Evolutionary conservation across 2,888 invertebrate genomes (phyloP), one percentile per base, ranked within the genome.

Genomic region (Drosophila demipolita): DNA sequence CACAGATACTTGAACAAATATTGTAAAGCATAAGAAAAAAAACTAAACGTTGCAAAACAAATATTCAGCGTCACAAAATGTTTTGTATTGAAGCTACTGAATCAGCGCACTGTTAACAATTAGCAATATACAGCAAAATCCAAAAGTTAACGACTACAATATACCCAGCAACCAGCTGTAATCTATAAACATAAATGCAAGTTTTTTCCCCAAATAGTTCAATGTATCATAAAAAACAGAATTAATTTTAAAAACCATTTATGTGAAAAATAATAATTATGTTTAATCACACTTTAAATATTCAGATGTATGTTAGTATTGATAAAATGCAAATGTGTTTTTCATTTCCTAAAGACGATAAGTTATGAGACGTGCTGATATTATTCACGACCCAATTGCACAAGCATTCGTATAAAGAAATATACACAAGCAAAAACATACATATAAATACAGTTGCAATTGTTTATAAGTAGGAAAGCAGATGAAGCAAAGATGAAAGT

Each of bases 31-130:
- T 23, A 15, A 15, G 20, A 45, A 23, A 45, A 42, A 45, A 45
- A 23, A 20, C 3, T 23, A 15, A 54, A 42, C 53, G 73, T 68
- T 68, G 63, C 29, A 63, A 59, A 64, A 50, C 58, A 40, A 64
- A 57, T 62, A 23, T 66, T 66, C 36, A 74, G 87, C 88, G 67
- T 86, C 83, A 83, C 68, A 66, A 65, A 40, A 15, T 36, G 3
- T 42, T 61, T n/a, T 53, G 7, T 23, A 23, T 9, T 15, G 9
- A 32, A 33, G 32, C 42, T 17, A 60, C 40, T 67, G 54, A 67
- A 55, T 67, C 68, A 68, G 50, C 49, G 35, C 7, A 29, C 20
- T 3, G 23, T n/a, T 57, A 50, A 57, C 33, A 70, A 66, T 52
- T 50, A 53, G 26, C 40, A 65, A 36, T 32, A 50, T 45, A 8